These are phyloP conservation scores for Chrysolina haemoptera DNA, from an alignment of 2,888 invertebrate genomes.

Conservation along the genomic window DNA sequence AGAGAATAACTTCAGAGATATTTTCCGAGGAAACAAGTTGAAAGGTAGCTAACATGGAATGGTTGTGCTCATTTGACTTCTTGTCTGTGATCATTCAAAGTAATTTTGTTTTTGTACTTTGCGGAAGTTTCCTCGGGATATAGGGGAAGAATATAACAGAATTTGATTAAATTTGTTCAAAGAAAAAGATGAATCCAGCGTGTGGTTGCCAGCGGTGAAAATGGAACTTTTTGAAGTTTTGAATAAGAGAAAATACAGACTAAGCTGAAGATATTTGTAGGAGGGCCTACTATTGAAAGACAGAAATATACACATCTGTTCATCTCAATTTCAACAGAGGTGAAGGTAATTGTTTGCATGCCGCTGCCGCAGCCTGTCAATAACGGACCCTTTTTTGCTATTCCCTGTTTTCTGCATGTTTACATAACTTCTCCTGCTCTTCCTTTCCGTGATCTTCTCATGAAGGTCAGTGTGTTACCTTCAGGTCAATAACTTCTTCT, in stretches of 20 bases:
- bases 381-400: no score
- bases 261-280: neutral
- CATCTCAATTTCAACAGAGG: no score
- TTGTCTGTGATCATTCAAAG: neutral
- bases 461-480: no score
- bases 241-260: constrained; percentile 37
- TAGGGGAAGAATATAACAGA: constrained; percentile 5
- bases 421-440: no score
- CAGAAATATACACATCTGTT: no score
- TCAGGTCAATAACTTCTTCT: no score
- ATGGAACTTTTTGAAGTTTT: constrained; percentile 40
- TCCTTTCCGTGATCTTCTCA: no score
- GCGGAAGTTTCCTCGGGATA: neutral
- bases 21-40: neutral
- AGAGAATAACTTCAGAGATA: neutral
- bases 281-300: neutral
- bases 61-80: neutral
- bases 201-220: constrained; percentile 31
- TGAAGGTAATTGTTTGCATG: no score
- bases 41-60: neutral
- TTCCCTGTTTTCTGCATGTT: no score
- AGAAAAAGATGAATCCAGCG: constrained; percentile 34
- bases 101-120: constrained; percentile 1
- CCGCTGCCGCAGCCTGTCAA: no score
- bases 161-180: constrained; percentile 40